A percentile compares a stretch with the other conserved stretches of the same genome.
phyloP scores from a whole-genome alignment of 1,140 invertebrate species.

The Zaprionus camerounensis region DNA sequence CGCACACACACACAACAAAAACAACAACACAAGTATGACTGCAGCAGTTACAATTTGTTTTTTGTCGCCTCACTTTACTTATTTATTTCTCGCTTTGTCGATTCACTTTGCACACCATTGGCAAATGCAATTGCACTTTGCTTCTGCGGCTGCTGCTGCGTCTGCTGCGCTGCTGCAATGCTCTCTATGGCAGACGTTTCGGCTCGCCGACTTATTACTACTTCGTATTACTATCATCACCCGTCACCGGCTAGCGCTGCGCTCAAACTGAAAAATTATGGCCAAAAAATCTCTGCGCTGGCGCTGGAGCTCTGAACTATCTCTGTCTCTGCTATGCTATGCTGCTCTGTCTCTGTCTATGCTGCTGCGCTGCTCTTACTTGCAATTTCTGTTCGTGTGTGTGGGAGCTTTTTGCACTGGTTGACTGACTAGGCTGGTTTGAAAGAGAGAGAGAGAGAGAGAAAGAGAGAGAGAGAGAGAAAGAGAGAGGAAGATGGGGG shows the following conservation, averaged over 20 bases:
- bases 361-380: conserved; percentile 46
- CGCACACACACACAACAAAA: background rate
- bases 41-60: background rate
- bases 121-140: conserved; percentile 38
- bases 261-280: conserved; percentile 79
- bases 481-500: background rate
- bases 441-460: conserved; percentile 3
- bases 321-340: conserved; percentile 12
- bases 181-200: conserved; percentile 43
- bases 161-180: conserved; percentile 13
- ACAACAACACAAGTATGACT: background rate
- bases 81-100: conserved; percentile 7
- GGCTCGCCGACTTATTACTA: conserved; percentile 55
- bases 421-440: conserved; percentile 28
- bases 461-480: background rate
- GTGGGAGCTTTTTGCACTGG: conserved; percentile 53
- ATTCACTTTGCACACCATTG: conserved; percentile 24
- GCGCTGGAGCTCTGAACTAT: conserved; percentile 54
- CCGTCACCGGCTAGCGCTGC: conserved; percentile 77
- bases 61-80: conserved; percentile 4
- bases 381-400: conserved; percentile 60
- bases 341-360: conserved; percentile 14
- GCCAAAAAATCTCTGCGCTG: conserved; percentile 77
- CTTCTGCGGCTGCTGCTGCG: conserved; percentile 1
- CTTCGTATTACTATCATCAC: conserved; percentile 63